Percentiles rank a stretch among this genome's conserved stretches.
phyloP scores from a whole-genome alignment of 2,797 vertebrate genomes.

The Meda fulgida region DNA sequence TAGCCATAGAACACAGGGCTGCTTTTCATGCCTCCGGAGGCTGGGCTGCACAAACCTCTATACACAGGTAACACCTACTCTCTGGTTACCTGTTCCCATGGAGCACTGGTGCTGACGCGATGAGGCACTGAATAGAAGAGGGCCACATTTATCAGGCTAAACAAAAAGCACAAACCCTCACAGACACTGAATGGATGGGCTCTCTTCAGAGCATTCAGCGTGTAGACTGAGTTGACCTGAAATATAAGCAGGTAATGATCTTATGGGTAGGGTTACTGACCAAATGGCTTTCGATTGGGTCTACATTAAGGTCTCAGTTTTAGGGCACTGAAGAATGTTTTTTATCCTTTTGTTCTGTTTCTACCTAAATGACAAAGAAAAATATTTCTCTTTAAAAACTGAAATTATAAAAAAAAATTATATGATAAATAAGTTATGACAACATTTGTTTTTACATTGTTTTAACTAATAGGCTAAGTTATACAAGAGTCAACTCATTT shows the following conservation, averaged over 20 bases:
- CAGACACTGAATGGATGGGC: slow-evolving; percentile 30
- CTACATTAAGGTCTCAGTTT: slow-evolving; percentile 12
- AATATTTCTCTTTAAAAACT: neutral
- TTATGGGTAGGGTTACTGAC: slow-evolving; percentile 29
- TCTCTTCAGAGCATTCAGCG: slow-evolving; percentile 3
- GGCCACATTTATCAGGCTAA: slow-evolving; percentile 52
- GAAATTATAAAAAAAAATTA: neutral
- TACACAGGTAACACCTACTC: slow-evolving; percentile 69
- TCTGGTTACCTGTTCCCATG: slow-evolving; percentile 73
- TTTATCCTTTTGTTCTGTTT: neutral
- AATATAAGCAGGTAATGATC: slow-evolving; percentile 44
- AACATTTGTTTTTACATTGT: no score
- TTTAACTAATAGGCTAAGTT: no score
- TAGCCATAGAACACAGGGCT: slow-evolving; percentile 59
- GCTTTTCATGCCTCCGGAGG: slow-evolving; percentile 63
- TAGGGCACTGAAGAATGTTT: neutral
- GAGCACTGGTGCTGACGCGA: slow-evolving; percentile 57
- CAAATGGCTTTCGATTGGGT: slow-evolving; percentile 18
- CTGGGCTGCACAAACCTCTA: slow-evolving; percentile 38
- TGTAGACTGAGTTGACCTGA: slow-evolving; percentile 32
- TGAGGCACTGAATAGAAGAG: slow-evolving; percentile 52
- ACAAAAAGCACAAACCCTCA: slow-evolving; percentile 51
- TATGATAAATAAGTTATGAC: no score
- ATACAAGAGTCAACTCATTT: no score
- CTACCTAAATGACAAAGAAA: neutral